phyloP scores from a whole-genome alignment of 2,797 vertebrate species.

The Phataginus tetradactyla region DNA sequence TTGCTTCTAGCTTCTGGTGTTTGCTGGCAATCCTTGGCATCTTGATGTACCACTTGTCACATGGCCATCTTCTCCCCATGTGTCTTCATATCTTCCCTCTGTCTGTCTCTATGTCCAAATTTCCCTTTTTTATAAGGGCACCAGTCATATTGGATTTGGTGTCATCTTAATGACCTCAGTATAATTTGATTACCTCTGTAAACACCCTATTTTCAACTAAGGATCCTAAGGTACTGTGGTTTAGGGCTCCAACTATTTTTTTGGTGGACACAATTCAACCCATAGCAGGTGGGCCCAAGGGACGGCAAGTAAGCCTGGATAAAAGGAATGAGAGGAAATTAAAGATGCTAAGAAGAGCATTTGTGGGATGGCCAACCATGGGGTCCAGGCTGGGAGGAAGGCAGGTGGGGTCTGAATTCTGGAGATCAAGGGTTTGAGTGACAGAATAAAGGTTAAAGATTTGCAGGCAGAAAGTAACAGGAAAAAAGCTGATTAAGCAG shows the following conservation, averaged over 20 bases:
- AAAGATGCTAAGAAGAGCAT: background rate
- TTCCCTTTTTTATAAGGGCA: background rate
- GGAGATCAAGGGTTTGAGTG: background rate
- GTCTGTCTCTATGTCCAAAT: background rate
- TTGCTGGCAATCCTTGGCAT: too few species aligned
- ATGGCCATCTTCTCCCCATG: background rate
- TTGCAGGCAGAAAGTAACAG: background rate
- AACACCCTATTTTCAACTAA: background rate
- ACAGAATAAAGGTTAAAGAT: background rate
- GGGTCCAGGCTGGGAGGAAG: background rate
- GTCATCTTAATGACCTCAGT: background rate
- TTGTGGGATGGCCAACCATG: background rate
- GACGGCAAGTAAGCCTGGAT: background rate
- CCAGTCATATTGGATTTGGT: background rate
- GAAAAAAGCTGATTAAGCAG: background rate
- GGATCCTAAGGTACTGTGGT: background rate
- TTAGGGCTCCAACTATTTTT: background rate
- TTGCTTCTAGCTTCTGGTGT: background rate
- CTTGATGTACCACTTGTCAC: fast-evolving
- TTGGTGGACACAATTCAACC: background rate
- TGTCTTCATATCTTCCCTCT: background rate
- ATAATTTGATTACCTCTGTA: background rate
- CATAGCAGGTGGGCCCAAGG: background rate
- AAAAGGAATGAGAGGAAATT: background rate
- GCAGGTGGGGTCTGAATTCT: background rate